Evolutionary conservation across 2,888 invertebrate genomes (phyloP), one percentile per base, ranked within the genome.

Genomic region (Scaptomyza caliginosa): DNA sequence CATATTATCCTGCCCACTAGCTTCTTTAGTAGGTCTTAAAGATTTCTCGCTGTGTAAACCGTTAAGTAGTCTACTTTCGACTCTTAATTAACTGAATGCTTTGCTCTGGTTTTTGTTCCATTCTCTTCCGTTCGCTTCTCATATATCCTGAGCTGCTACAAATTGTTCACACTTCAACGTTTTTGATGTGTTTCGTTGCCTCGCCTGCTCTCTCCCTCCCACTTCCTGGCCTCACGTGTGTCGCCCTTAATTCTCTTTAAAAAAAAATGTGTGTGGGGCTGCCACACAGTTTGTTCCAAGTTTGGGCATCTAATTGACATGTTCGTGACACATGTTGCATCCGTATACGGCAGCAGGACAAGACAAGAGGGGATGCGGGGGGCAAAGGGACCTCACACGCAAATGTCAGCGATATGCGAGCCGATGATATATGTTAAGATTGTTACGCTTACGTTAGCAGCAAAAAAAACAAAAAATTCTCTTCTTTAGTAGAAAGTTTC

Each of bases 141-240:
- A 51, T 57, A 66, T 75, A 77, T 82, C 69, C 86, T 87, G 32
- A 7, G 63, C 58, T 13, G 46, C 73, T 60, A 77, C 74, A 69
- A 86, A 86, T 85, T 88, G 89, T 89, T 89, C 88, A 89, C 87
- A 87, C 87, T 88, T 89, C 88, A 88, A 69, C 83, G 64, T 86
- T 89, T 79, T 79, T 51, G 36, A 56, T 63, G 46, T 50, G 52
- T 24, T 49, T 43, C 57, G n/a, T n/a, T 60, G 66, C 48, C 26
- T 6, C 36, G 13, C 36, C 24, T 30, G 45, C 45, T 46, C 11
- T 11, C 8, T 3, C 11, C 21, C 24, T 16, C 26, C 23, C 16
- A n/a, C 42, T 69, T 54, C 58, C 65, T 77, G 38, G 45, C 50
- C 55, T 21, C 72, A 79, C 86, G 84, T 82, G 75, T 74, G 39